These are phyloP conservation scores for Sebastes alutus DNA, from an alignment of 2,797 vertebrate species.

Conservation along the genomic window DNA sequence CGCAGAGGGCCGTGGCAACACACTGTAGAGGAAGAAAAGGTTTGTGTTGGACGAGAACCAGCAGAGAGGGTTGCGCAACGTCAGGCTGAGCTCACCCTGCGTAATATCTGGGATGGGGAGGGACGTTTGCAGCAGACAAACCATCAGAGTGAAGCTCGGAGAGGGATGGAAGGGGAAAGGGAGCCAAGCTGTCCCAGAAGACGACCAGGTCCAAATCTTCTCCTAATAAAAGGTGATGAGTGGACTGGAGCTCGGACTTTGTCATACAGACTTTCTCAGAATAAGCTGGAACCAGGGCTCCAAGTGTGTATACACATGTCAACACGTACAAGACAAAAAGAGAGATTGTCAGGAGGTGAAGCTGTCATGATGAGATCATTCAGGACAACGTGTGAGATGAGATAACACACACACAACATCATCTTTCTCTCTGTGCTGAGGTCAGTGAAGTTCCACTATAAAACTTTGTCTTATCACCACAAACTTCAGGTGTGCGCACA, in stretches of 20 bases:
- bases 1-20: slow-evolving; percentile 40
- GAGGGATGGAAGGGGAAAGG: background rate
- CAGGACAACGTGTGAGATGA: slow-evolving; percentile 33
- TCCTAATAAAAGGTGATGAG: slow-evolving; percentile 49
- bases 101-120: slow-evolving; percentile 33
- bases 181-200: slow-evolving; percentile 1
- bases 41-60: slow-evolving; percentile 70
- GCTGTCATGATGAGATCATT: slow-evolving; percentile 28
- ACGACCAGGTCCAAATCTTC: slow-evolving; percentile 14
- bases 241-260: slow-evolving; percentile 3
- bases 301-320: background rate
- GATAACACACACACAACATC: slow-evolving; percentile 32
- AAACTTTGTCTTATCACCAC: background rate
- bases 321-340: background rate
- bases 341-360: background rate
- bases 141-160: background rate
- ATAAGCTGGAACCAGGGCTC: background rate
- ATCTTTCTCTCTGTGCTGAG: slow-evolving; percentile 34
- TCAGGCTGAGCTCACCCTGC: slow-evolving; percentile 46
- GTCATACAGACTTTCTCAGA: slow-evolving; percentile 20
- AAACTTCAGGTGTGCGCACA: background rate
- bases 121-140: slow-evolving; percentile 14
- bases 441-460: slow-evolving; percentile 20
- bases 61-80: slow-evolving; percentile 58
- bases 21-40: slow-evolving; percentile 42